Conservation (phyloP, 2,888 invertebrate genomes). For the Lasioglossum zephyrum region DNA sequence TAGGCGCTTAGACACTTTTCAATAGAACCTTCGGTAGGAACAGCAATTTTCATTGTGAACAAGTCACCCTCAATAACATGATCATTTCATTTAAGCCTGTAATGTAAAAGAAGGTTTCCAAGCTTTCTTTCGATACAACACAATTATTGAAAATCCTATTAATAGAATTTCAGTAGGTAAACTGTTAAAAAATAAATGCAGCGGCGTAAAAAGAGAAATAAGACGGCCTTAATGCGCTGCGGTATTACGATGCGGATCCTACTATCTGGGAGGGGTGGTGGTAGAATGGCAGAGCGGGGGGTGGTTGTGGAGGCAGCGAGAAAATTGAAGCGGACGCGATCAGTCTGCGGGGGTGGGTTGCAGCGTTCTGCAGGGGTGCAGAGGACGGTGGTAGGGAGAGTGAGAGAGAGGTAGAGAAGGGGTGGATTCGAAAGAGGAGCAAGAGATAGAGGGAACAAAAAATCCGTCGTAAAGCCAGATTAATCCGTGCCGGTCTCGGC, state of each 20-base stretch:
- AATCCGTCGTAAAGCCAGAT: conserved; percentile 69
- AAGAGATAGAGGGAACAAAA: conserved; percentile 58
- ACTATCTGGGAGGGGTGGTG: not conserved
- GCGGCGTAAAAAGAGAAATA: not conserved
- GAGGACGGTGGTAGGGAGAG: not conserved
- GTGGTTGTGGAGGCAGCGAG: not conserved
- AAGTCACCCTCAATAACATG: too few species aligned
- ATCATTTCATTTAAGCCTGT: too few species aligned
- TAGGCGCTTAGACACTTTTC: too few species aligned
- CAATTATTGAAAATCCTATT: too few species aligned
- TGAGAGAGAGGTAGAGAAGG: not conserved
- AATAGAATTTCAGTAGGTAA: too few species aligned
- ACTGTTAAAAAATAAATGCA: not conserved
- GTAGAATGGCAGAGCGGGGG: not conserved
- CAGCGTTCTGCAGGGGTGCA: not conserved
- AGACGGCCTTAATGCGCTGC: conserved; percentile 6
- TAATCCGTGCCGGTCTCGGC: conserved; percentile 67
- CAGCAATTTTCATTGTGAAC: too few species aligned
- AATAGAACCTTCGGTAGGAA: too few species aligned
- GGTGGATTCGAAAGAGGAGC: conserved; percentile 29
- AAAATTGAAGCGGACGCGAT: not conserved
- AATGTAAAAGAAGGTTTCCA: too few species aligned
- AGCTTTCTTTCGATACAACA: too few species aligned
- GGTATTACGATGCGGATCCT: conserved; percentile 46
- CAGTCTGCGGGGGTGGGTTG: not conserved